Percentiles rank a stretch among this genome's conserved stretches.
Conservation (phyloP, 2,888 invertebrate genomes). For the Rosalia funebris region DNA sequence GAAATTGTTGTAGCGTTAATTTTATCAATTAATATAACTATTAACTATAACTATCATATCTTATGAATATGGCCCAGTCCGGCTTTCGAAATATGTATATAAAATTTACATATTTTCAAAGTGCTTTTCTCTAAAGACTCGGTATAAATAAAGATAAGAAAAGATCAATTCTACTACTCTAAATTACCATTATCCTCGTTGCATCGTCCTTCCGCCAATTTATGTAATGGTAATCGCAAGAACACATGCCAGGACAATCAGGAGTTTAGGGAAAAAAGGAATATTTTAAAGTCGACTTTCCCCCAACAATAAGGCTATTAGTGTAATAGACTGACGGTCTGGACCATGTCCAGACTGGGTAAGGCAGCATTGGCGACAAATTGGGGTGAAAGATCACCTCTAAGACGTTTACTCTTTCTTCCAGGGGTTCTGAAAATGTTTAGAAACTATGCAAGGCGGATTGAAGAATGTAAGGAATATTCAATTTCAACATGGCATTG, state of each 20-base stretch:
- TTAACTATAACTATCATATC: no score
- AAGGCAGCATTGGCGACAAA: conserved; percentile 63
- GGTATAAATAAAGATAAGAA: background rate
- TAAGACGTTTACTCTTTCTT: conserved; percentile 55
- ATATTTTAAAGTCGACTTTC: conserved; percentile 61
- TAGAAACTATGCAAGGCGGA: no score
- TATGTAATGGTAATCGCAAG: conserved; percentile 37
- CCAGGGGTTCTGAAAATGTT: conserved; percentile 45
- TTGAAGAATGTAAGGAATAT: no score
- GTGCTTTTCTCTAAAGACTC: no score
- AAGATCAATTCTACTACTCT: background rate
- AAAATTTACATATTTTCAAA: no score
- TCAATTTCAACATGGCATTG: no score
- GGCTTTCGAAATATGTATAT: no score
- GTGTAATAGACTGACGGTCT: conserved; percentile 63
- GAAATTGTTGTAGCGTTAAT: no score
- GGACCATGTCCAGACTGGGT: conserved; percentile 64
- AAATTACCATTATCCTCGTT: conserved; percentile 10
- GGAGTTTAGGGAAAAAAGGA: conserved; percentile 44
- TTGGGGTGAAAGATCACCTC: conserved; percentile 63
- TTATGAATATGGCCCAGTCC: no score
- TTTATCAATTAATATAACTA: no score
- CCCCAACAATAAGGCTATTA: conserved; percentile 64
- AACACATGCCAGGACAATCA: conserved; percentile 43
- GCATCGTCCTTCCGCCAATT: conserved; percentile 15